Evolutionary conservation across 2,888 invertebrate genomes (phyloP).

Genomic region (Drosophila subsilvestris): DNA sequence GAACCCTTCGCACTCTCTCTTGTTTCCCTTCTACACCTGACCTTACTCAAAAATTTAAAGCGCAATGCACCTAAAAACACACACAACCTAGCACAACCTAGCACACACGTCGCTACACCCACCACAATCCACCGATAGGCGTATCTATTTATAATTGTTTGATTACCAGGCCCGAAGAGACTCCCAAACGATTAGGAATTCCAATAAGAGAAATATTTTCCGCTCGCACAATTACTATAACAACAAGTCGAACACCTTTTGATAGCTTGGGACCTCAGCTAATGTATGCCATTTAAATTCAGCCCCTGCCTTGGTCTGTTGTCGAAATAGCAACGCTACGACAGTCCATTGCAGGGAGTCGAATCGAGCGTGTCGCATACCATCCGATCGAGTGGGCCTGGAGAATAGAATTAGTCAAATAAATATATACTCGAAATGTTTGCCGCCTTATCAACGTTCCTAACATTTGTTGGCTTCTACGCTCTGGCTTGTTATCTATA

Average conservation of each 20-base stretch:
- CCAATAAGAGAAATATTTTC: slow-evolving; percentile 13
- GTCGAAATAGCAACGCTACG: slow-evolving; percentile 8
- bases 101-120: not conserved
- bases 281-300: slow-evolving; percentile 52
- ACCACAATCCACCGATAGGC: slow-evolving; percentile 1
- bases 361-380: slow-evolving; percentile 6
- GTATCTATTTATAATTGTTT: slow-evolving; percentile 24
- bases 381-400: slow-evolving; percentile 5
- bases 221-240: not conserved
- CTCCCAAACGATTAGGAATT: slow-evolving; percentile 10
- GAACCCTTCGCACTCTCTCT: too few species aligned
- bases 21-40: slow-evolving; percentile 12
- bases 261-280: slow-evolving; percentile 20
- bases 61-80: slow-evolving; percentile 25
- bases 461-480: slow-evolving; percentile 86
- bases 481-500: slow-evolving; percentile 85
- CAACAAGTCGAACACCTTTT: slow-evolving; percentile 41
- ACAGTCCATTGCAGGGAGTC: slow-evolving; percentile 45
- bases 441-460: slow-evolving; percentile 49
- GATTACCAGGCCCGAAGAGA: slow-evolving; percentile 7
- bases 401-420: slow-evolving; percentile 1
- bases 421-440: slow-evolving; percentile 48
- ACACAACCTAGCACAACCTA: too few species aligned
- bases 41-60: slow-evolving; percentile 33
- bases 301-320: slow-evolving; percentile 10